Percentiles rank a stretch among this genome's conserved stretches.
Conservation (phyloP, 2,113 vertebrate genomes). For the Lepus europaeus region DNA sequence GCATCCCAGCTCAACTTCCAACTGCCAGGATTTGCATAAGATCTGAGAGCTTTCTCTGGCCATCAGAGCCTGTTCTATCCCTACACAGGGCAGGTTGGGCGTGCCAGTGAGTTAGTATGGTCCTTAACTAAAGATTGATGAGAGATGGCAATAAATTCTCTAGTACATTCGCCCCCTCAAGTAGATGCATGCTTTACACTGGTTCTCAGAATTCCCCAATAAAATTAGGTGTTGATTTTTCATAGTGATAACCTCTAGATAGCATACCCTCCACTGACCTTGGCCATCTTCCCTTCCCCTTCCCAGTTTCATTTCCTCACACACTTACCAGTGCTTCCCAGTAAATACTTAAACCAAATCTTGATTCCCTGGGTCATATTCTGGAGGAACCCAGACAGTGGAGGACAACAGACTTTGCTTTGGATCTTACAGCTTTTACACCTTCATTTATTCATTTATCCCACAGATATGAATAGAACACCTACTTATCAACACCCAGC, state of each 20-base stretch:
- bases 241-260: not conserved
- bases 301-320: not conserved
- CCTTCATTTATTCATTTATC: not conserved
- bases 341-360: conserved; percentile 5
- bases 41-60: not conserved
- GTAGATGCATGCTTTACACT: not conserved
- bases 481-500: not conserved
- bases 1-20: not conserved
- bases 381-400: not conserved
- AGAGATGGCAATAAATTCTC: not conserved
- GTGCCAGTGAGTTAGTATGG: not conserved
- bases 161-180: not conserved
- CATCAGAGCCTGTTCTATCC: not conserved
- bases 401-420: not conserved
- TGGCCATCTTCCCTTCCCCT: not conserved
- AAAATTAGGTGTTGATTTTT: not conserved
- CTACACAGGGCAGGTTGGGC: not conserved
- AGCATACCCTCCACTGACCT: not conserved
- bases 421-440: not conserved
- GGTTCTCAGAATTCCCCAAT: not conserved
- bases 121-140: not conserved
- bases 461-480: not conserved
- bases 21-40: not conserved
- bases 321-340: not conserved
- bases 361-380: not conserved